A percentile compares a stretch with the other conserved stretches of the same genome.
These are phyloP conservation scores for Cryptops parisi DNA, from an alignment of 2,888 invertebrate genomes.

Conservation along the genomic window DNA sequence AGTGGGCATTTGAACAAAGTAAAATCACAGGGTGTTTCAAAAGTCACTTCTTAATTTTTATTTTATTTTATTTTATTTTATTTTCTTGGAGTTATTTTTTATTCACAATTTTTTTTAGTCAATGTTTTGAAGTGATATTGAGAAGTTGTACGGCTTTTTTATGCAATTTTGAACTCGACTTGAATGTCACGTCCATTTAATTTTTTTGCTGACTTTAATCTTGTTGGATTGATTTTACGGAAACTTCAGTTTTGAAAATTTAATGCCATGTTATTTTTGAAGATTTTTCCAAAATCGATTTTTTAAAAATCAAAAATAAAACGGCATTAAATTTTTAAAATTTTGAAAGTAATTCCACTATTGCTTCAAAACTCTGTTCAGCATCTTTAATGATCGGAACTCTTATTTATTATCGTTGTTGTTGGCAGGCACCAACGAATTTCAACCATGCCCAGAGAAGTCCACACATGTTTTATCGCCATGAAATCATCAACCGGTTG, in stretches of 20 bases:
- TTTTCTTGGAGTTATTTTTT: not conserved
- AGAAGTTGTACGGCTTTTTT: no score
- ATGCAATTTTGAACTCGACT: no score
- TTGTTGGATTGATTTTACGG: no score
- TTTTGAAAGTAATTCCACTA: no score
- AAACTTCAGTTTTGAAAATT: no score
- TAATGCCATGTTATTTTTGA: no score
- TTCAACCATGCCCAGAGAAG: slow-evolving; percentile 31
- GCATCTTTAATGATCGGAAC: not conserved
- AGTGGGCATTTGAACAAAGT: not conserved
- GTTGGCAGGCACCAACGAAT: slow-evolving; percentile 44
- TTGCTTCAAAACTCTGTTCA: no score
- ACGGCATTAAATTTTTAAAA: no score
- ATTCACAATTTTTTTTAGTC: not conserved
- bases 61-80: not conserved
- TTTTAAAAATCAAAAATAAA: no score
- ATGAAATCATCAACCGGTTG: slow-evolving; percentile 72
- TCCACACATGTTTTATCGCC: slow-evolving; percentile 34
- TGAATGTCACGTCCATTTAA: no score
- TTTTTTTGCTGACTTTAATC: no score
- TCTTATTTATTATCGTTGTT: not conserved
- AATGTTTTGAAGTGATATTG: not conserved
- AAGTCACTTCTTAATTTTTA: not conserved
- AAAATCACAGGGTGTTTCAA: not conserved
- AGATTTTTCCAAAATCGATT: no score